Base-by-base conservation (phyloP, 1,140 invertebrate species). In the Antheraea mylitta region DNA sequence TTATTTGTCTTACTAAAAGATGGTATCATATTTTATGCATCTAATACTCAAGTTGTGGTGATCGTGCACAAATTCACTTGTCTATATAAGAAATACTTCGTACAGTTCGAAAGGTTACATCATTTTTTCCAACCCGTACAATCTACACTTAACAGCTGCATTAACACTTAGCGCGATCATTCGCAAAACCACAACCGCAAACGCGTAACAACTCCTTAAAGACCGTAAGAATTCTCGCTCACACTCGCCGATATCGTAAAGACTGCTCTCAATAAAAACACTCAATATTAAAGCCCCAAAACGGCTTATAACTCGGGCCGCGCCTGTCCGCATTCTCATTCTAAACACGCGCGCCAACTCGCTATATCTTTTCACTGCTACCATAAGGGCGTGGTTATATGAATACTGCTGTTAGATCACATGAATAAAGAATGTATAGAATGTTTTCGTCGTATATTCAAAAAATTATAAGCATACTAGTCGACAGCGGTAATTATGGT, bases 321-420 rank as follows among this genome's bases (percentile, higher is more conserved):
- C 67, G 68, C 63, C 62, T 58, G 70, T 71, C 64, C 22, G 66
- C 36, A 79, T 79, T 79, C 73, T 70, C 72, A 79, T 79, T 72
- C 77, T 60, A 58, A 37, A 63, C 69, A 64, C 67, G 70, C 66
- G 48, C 58, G 18, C 22, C 48, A 42, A 68, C 61, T 67, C 63
- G 77, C 74, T 69, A 76, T 76, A 79, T 79, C 77, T 79, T 78
- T 78, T 78, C 74, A 78, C 74, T 69, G 71, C 74, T 69, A 70
- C 70, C 74, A 70, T 76, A 79, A 76, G 72, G 72, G 70, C 72
- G 66, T 58, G 69, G 11, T 53, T 16, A n/a, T 53, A 53, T 53
- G 45, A 53, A 53, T 16, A 53, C 5, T 1, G 45, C 45, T 53
- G 16, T 53, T 53, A 13, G 16, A 16, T 13, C 4, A 13, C 5